A percentile compares a stretch with the other conserved stretches of the same genome.
Conservation (phyloP, 2,113 vertebrate species). For the Abramis brama region DNA sequence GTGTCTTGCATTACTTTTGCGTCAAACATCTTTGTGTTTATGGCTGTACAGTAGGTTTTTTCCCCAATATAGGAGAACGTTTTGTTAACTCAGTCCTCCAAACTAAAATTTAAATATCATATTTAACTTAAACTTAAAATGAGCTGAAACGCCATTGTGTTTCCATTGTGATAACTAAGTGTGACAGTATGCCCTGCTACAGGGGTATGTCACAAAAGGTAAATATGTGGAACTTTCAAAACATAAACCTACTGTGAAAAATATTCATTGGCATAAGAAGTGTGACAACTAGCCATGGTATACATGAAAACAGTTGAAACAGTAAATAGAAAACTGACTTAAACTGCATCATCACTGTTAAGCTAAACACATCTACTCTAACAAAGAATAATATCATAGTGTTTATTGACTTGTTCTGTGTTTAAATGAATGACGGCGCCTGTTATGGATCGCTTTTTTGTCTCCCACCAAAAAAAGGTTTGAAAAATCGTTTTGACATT, state of each 20-base stretch:
- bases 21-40: not conserved
- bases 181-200: not conserved
- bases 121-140: not conserved
- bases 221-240: not conserved
- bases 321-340: not conserved
- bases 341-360: not conserved
- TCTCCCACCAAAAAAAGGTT: conserved; percentile 25
- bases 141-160: not conserved
- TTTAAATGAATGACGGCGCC: conserved; percentile 10
- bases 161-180: not conserved
- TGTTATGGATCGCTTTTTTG: conserved; percentile 13
- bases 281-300: too few relatives aligned
- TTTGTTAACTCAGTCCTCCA: not conserved
- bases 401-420: conserved; percentile 22
- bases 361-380: not conserved
- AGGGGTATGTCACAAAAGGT: not conserved
- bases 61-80: too few relatives aligned
- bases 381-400: conserved; percentile 2
- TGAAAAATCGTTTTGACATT: conserved; percentile 36
- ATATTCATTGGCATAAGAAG: too few relatives aligned
- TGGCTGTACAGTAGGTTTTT: not conserved
- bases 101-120: not conserved
- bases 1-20: not conserved
- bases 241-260: not conserved
- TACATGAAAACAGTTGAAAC: not conserved